Percentiles rank a stretch among this genome's conserved stretches.
Conservation (phyloP, 1,140 invertebrate genomes). For the Bacillus rossius region DNA sequence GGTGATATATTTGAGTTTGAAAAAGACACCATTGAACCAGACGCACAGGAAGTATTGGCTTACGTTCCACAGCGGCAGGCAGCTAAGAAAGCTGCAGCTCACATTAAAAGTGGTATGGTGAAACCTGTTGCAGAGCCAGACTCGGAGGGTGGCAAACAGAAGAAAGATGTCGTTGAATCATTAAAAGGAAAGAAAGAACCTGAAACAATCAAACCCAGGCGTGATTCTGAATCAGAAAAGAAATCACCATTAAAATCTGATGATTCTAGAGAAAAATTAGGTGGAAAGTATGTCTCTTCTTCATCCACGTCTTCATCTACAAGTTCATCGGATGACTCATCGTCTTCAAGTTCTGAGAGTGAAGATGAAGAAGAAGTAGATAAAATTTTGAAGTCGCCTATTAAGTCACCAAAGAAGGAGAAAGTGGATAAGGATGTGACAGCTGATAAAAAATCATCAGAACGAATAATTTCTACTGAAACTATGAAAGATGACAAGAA, state of each 20-base stretch:
- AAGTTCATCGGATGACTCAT: constrained; percentile 37
- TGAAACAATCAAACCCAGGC: constrained; percentile 22
- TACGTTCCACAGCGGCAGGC: constrained; percentile 87
- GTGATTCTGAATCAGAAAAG: constrained; percentile 11
- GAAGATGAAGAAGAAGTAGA: constrained; percentile 45
- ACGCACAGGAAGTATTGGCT: constrained; percentile 63
- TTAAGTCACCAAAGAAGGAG: constrained; percentile 38
- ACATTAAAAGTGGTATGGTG: constrained; percentile 74
- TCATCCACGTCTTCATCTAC: constrained; percentile 40
- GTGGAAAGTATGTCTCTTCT: constrained; percentile 11
- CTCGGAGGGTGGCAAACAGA: constrained; percentile 32
- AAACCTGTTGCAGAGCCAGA: constrained; percentile 46
- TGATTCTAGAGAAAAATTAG: constrained; percentile 16
- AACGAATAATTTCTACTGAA: no score
- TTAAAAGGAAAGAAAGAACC: constrained; percentile 24
- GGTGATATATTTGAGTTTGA: constrained; percentile 56
- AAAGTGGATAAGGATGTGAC: constrained; percentile 24
- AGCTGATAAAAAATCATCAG: not conserved
- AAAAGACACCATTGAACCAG: constrained; percentile 50
- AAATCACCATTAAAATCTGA: constrained; percentile 4
- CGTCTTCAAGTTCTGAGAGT: constrained; percentile 40
- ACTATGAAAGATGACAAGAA: constrained; percentile 13
- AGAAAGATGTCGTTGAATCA: constrained; percentile 36
- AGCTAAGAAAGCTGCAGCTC: constrained; percentile 85
- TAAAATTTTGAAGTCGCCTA: constrained; percentile 21